A percentile compares a stretch with the other conserved stretches of the same genome.
phyloP scores from a whole-genome alignment of 2,113 vertebrate species.

The Gymnocephalus cernua region DNA sequence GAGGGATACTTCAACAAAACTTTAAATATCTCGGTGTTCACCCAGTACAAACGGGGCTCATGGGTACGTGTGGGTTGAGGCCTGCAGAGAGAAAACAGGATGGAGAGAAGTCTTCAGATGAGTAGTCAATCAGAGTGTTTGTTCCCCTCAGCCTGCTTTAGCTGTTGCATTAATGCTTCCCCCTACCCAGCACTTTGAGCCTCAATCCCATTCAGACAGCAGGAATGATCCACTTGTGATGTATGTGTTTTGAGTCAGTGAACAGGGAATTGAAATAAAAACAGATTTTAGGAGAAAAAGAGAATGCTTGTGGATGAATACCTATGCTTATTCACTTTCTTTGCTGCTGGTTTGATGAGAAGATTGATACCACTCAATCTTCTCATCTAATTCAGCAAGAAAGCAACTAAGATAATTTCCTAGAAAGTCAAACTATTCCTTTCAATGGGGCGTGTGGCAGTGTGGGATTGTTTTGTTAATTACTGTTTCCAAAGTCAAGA shows the following conservation, averaged over 20 bases:
- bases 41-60: constrained; percentile 27
- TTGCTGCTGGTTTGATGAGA: neutral
- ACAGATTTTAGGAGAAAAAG: neutral
- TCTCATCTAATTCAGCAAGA: too few species aligned
- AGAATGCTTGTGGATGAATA: neutral
- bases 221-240: constrained; percentile 41
- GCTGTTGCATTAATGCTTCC: constrained; percentile 61
- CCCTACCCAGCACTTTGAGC: constrained; percentile 60
- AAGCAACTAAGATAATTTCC: neutral
- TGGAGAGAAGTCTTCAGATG: constrained; percentile 63
- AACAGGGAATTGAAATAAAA: constrained; percentile 5
- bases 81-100: constrained; percentile 65
- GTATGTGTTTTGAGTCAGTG: constrained; percentile 12
- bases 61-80: constrained; percentile 56
- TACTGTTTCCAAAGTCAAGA: neutral
- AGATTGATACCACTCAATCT: neutral
- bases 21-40: constrained; percentile 33
- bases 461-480: neutral
- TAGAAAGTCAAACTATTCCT: neutral
- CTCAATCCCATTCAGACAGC: constrained; percentile 45
- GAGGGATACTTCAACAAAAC: constrained; percentile 23
- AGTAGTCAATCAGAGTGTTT: constrained; percentile 17
- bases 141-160: constrained; percentile 66
- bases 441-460: too few species aligned
- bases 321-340: neutral